Evolutionary conservation across 2,888 invertebrate genomes (phyloP).

Genomic region (Copidosoma aretas): DNA sequence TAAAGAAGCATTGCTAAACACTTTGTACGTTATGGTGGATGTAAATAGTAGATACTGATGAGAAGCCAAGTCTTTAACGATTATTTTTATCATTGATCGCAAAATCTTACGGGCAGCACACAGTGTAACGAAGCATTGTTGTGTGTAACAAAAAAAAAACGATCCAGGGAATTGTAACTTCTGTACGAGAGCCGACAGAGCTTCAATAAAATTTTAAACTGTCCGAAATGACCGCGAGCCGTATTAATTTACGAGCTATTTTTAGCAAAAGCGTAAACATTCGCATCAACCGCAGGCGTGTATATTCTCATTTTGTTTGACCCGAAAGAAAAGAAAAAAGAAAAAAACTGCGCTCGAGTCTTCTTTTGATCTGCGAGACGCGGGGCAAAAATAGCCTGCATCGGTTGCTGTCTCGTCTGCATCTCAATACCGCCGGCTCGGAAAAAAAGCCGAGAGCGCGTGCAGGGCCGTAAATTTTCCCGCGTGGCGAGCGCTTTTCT

Average conservation of each 20-base stretch:
- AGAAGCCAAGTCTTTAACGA: no score
- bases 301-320: no score
- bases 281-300: slow-evolving; percentile 13
- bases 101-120: no score
- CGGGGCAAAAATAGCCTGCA: not conserved
- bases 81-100: slow-evolving; percentile 22
- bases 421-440: not conserved
- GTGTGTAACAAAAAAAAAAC: no score
- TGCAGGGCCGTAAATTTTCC: not conserved
- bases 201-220: slow-evolving; percentile 17
- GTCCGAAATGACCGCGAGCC: slow-evolving; percentile 16
- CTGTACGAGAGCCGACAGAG: not conserved
- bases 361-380: not conserved
- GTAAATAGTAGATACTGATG: no score
- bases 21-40: no score
- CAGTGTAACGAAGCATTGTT: no score
- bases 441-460: not conserved
- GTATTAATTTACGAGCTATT: slow-evolving; percentile 35
- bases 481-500: not conserved
- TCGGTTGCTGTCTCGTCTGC: not conserved
- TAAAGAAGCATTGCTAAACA: no score
- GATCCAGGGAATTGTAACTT: no score
- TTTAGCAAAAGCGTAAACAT: slow-evolving; percentile 38
- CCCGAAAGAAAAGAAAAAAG: not conserved
- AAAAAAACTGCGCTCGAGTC: not conserved